A percentile compares a stretch with the other conserved stretches of the same genome.
Conservation (phyloP, 2,113 vertebrate genomes). For the Chamaea fasciata region DNA sequence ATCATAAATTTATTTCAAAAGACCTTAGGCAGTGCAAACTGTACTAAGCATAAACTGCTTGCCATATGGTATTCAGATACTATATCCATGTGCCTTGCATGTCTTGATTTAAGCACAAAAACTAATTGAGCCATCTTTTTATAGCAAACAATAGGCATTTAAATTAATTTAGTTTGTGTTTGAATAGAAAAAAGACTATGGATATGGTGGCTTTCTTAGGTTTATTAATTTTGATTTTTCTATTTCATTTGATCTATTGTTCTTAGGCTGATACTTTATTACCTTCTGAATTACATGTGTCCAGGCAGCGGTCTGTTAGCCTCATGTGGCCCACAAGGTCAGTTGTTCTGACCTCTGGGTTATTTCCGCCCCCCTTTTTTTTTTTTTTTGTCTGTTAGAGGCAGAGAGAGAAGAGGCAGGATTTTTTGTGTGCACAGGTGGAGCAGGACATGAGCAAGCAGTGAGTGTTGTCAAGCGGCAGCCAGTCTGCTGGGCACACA, state of each 20-base stretch:
- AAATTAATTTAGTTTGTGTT: neutral
- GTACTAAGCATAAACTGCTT: neutral
- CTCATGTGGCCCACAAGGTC: neutral
- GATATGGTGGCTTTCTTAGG: neutral
- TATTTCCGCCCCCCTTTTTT: neutral
- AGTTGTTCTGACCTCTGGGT: neutral
- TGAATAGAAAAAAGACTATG: neutral
- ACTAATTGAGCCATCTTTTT: neutral
- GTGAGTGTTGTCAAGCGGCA: neutral
- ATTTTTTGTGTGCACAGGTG: neutral
- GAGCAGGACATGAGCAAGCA: neutral
- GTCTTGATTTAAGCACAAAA: neutral
- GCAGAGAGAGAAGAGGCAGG: neutral
- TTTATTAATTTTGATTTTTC: neutral
- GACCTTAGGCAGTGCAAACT: neutral
- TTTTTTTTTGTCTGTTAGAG: neutral
- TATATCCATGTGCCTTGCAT: neutral
- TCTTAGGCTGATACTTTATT: neutral
- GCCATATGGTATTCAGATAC: neutral
- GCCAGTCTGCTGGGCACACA: fast-evolving
- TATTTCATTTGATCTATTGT: neutral
- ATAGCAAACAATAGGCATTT: neutral
- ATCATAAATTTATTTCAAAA: neutral
- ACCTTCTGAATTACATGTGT: neutral
- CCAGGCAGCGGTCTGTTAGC: neutral